A percentile compares a stretch with the other conserved stretches of the same genome.
Evolutionary conservation across 2,888 invertebrate genomes (phyloP).

Genomic region (Rosalia funebris): DNA sequence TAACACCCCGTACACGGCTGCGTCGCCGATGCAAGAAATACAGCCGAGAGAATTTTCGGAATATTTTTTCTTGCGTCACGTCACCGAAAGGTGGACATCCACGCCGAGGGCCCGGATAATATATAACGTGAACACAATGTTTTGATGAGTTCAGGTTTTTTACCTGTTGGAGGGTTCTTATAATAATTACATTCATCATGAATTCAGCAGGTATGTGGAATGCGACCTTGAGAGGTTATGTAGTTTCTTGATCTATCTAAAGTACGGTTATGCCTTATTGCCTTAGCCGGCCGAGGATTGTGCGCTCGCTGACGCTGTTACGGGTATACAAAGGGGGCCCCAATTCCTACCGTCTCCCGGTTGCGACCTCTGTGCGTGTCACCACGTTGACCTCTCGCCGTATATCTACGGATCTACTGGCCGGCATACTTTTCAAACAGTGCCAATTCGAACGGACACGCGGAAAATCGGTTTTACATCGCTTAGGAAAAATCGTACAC

Average conservation of each 20-base stretch:
- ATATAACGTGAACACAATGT: slow-evolving; percentile 29
- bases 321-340: slow-evolving; percentile 18
- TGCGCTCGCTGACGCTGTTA: slow-evolving; percentile 10
- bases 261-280: slow-evolving; percentile 50
- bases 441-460: no score
- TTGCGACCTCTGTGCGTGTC: not conserved
- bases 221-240: slow-evolving; percentile 51
- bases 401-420: not conserved
- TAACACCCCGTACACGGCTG: no score
- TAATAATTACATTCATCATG: slow-evolving; percentile 49
- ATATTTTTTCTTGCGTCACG: not conserved
- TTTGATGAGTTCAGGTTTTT: slow-evolving; percentile 40
- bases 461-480: no score
- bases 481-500: no score
- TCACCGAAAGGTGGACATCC: not conserved
- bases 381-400: not conserved
- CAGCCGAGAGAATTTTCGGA: no score
- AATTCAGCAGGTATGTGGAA: slow-evolving; percentile 50
- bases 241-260: slow-evolving; percentile 51
- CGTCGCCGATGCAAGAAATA: no score
- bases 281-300: slow-evolving; percentile 33
- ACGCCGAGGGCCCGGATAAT: slow-evolving; percentile 1
- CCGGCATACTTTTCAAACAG: no score
- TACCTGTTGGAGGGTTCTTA: slow-evolving; percentile 44
- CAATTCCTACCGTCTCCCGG: not conserved